These are phyloP conservation scores for Andrena trimmerana DNA, from an alignment of 2,888 invertebrate genomes.

Conservation along the genomic window DNA sequence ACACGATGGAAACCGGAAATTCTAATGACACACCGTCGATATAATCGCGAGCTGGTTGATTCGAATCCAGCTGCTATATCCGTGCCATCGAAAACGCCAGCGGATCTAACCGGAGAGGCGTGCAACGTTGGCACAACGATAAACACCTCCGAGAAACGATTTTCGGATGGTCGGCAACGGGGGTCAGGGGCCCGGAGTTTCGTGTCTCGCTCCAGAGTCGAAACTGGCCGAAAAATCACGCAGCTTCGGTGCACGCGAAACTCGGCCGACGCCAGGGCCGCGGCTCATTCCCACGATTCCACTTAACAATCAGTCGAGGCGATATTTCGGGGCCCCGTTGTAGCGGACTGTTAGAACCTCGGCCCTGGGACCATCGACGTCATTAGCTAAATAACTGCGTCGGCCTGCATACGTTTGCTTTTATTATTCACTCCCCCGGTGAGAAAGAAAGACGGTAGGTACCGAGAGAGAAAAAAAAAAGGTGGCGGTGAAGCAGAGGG, in stretches of 20 bases:
- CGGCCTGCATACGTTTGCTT: constrained; percentile 51
- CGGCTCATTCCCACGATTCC: constrained; percentile 27
- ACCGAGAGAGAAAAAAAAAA: background rate
- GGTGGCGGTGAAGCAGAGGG: background rate
- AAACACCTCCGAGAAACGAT: constrained; percentile 11
- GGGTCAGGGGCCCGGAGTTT: background rate
- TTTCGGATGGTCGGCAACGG: background rate
- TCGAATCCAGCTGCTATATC: background rate
- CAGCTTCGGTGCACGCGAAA: background rate
- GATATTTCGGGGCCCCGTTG: constrained; percentile 35
- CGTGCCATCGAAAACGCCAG: background rate
- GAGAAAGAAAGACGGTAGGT: background rate
- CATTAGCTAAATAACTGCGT: constrained; percentile 69
- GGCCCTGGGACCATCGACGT: constrained; percentile 40
- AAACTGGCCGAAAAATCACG: background rate
- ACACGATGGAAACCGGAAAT: constrained; percentile 39
- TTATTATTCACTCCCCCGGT: constrained; percentile 53
- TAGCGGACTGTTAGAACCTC: constrained; percentile 51
- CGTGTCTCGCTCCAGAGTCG: background rate
- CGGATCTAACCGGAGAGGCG: background rate
- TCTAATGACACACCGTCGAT: too few relatives aligned
- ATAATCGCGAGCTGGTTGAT: background rate
- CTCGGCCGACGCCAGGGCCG: background rate
- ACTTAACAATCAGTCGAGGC: background rate
- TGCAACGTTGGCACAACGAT: background rate